Conservation (phyloP, 2,113 vertebrate species). For the Empidonax alnorum region DNA sequence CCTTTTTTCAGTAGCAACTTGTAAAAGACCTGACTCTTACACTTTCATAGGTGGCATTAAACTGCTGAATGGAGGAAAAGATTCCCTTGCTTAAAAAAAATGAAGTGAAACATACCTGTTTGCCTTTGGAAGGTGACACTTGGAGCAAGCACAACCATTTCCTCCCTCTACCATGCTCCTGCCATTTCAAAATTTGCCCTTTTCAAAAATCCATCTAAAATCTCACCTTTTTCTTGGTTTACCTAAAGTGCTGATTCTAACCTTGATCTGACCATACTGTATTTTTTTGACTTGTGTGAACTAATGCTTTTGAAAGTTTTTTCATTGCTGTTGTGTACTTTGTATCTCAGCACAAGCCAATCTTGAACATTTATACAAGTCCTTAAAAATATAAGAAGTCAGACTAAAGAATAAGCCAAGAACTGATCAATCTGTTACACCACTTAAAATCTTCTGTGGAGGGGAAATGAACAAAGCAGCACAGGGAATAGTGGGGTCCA, state of each 20-base stretch:
- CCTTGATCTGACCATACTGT: neutral
- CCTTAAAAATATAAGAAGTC: neutral
- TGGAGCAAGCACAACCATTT: neutral
- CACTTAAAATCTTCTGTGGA: accelerated
- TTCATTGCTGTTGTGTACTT: neutral
- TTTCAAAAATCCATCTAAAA: conserved; percentile 41
- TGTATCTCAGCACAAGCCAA: neutral
- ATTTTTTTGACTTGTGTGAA: neutral
- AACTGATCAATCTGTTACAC: neutral
- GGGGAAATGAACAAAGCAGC: neutral
- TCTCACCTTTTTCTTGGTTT: neutral
- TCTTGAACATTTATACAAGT: neutral
- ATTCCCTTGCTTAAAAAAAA: neutral
- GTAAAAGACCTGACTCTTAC: neutral
- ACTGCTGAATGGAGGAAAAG: neutral
- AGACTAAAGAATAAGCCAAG: neutral
- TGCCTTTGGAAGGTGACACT: neutral
- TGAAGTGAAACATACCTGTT: neutral
- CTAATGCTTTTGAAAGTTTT: neutral
- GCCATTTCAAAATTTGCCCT: neutral
- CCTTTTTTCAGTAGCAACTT: neutral
- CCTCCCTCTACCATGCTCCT: neutral
- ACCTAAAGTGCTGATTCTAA: neutral
- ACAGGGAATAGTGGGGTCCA: neutral
- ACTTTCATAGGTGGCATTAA: neutral